Conservation (phyloP, 2,797 vertebrate genomes). For the Vireo griseus region DNA sequence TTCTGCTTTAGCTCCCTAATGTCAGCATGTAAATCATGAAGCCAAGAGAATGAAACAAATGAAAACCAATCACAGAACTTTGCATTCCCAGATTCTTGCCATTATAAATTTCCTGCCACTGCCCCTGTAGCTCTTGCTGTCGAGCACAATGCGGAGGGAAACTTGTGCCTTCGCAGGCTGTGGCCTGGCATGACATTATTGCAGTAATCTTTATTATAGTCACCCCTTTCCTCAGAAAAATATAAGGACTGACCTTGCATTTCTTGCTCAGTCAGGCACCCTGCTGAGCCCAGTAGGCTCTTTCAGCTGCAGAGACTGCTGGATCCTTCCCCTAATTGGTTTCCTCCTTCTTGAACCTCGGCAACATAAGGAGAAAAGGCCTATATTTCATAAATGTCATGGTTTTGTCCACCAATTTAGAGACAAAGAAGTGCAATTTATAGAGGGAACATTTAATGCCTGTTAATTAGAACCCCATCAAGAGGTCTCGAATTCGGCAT, state of each 20-base stretch:
- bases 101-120: conserved; percentile 3
- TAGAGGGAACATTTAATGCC: conserved; percentile 31
- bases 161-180: background rate
- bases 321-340: conserved; percentile 8
- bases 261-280: background rate
- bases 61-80: conserved; percentile 27
- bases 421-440: conserved; percentile 47
- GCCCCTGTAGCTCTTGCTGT: conserved; percentile 17
- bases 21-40: conserved; percentile 38
- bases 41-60: background rate
- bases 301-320: background rate
- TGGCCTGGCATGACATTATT: conserved; percentile 19
- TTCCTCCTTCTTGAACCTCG: background rate
- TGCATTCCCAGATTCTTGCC: background rate
- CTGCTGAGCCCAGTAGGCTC: background rate
- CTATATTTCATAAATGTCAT: conserved; percentile 22
- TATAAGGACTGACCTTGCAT: background rate
- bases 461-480: conserved; percentile 36
- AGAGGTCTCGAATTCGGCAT: background rate
- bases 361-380: background rate
- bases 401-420: conserved; percentile 48
- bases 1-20: background rate
- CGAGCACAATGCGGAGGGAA: background rate
- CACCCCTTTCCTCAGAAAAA: background rate
- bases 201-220: conserved; percentile 7